A percentile compares a stretch with the other conserved stretches of the same genome.
Conservation (phyloP, 2,888 invertebrate genomes). For the Synanthedon tipuliformis region DNA sequence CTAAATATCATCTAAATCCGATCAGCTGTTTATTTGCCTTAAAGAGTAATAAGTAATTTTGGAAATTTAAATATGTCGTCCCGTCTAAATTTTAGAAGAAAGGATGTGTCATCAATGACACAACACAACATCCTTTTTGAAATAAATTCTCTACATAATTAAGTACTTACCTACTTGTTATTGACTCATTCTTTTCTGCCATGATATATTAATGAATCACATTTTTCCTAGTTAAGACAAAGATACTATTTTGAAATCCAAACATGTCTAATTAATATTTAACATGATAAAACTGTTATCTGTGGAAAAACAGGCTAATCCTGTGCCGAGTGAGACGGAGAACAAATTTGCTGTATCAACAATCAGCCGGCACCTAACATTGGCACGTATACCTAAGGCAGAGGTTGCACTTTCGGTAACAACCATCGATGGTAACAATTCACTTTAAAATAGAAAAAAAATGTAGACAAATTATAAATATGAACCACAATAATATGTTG, state of each 20-base stretch:
- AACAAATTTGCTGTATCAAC: slow-evolving; percentile 66
- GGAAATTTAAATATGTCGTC: no score
- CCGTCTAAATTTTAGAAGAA: no score
- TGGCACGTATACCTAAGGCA: slow-evolving; percentile 39
- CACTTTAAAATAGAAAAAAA: neutral
- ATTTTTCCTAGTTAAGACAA: slow-evolving; percentile 5
- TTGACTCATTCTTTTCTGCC: no score
- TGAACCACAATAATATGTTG: no score
- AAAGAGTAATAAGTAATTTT: no score
- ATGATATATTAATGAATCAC: neutral
- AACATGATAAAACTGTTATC: slow-evolving; percentile 50
- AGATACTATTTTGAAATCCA: slow-evolving; percentile 31
- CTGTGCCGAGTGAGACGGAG: slow-evolving; percentile 46
- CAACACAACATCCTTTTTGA: no score
- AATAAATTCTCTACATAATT: no score
- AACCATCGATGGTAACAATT: neutral
- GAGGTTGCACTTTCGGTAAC: slow-evolving; percentile 10
- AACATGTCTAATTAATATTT: slow-evolving; percentile 42
- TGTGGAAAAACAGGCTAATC: slow-evolving; percentile 64
- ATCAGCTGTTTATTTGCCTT: no score
- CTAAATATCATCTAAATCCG: no score
- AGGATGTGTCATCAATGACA: no score
- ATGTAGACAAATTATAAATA: no score
- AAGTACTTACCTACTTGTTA: no score
- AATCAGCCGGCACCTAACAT: slow-evolving; percentile 54